These are phyloP conservation scores for Edolisoma coerulescens DNA, from an alignment of 2,113 vertebrate species.

Conservation along the genomic window DNA sequence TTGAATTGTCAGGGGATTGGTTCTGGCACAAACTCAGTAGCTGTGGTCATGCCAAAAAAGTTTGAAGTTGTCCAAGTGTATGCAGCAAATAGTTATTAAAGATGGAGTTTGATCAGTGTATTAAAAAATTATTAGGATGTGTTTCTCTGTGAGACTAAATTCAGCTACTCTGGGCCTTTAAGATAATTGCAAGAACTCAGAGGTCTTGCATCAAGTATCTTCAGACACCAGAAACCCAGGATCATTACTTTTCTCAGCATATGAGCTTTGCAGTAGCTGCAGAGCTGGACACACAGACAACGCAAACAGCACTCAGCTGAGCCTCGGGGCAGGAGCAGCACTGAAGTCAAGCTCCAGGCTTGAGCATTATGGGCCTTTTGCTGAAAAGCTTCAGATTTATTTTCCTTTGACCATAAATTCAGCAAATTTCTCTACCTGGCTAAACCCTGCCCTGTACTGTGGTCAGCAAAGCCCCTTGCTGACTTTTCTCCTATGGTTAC, in stretches of 20 bases:
- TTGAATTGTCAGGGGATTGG: not conserved
- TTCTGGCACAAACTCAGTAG: not conserved
- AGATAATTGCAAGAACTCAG: not conserved
- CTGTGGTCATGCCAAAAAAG: not conserved
- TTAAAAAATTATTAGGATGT: not conserved
- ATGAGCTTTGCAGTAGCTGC: not conserved
- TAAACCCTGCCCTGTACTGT: not conserved
- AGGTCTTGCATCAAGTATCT: not conserved
- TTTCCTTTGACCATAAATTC: not conserved
- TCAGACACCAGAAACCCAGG: not conserved
- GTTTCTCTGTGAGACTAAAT: not conserved
- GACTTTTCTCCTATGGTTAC: rapidly evolving
- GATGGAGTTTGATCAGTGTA: not conserved
- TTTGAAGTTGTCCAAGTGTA: not conserved
- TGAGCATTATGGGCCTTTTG: not conserved
- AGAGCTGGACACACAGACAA: not conserved
- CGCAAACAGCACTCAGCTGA: not conserved
- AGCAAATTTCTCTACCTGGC: not conserved
- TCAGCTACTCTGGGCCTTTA: not conserved
- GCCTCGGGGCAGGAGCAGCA: not conserved
- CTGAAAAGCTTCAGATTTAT: not conserved
- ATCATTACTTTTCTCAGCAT: not conserved
- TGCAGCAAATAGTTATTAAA: not conserved
- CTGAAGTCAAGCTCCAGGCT: not conserved
- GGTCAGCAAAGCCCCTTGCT: not conserved